These are phyloP conservation scores for Corythaixoides concolor DNA, from an alignment of 2,113 vertebrate genomes.

Conservation along the genomic window DNA sequence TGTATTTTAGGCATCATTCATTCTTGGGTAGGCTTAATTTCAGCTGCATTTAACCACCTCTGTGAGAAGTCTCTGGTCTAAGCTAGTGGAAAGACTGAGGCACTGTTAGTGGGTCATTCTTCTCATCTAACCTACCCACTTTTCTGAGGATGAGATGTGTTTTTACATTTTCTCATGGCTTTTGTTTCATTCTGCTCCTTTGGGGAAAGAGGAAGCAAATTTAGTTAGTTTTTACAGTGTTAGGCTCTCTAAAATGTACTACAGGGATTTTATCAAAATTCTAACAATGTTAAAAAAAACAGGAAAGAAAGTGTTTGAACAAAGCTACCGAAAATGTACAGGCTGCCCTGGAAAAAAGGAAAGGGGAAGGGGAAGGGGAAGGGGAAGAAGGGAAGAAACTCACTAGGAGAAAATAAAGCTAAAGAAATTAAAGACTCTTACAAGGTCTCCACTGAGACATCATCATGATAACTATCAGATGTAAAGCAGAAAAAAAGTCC, in stretches of 20 bases:
- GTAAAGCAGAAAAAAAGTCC: neutral
- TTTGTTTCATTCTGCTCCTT: neutral
- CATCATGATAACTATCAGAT: neutral
- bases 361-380: neutral
- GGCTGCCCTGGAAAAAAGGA: neutral
- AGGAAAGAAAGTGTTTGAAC: neutral
- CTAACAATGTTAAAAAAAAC: neutral
- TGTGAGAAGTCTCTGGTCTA: neutral
- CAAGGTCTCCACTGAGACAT: neutral
- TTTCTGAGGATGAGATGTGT: neutral
- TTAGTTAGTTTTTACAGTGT: neutral
- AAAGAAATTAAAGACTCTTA: neutral
- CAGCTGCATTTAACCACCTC: neutral
- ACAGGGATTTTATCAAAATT: neutral
- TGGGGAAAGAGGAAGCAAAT: neutral
- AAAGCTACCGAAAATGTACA: neutral
- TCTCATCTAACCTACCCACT: neutral
- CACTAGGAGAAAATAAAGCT: neutral
- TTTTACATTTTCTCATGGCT: neutral
- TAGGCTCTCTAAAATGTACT: neutral
- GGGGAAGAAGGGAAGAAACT: neutral
- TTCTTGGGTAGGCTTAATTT: neutral
- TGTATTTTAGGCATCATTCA: neutral
- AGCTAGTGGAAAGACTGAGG: neutral
- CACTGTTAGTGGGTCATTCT: accelerated